Percentiles rank a stretch among this genome's conserved stretches.
phyloP scores from a whole-genome alignment of 2,888 invertebrate genomes.

The Mylabris sibirica region DNA sequence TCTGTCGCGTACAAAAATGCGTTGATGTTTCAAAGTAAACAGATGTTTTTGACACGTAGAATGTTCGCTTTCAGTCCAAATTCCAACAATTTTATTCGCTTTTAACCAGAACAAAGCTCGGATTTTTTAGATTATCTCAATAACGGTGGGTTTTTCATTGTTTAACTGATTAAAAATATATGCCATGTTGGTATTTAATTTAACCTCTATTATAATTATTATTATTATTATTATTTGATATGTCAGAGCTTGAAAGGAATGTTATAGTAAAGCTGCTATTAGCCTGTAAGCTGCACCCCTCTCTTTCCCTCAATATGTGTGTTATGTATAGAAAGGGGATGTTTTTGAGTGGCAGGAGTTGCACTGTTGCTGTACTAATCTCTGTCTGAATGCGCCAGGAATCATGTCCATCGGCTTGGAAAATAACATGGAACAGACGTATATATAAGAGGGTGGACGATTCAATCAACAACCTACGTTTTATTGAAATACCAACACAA shows the following conservation, averaged over 20 bases:
- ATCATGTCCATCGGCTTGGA: constrained; percentile 68
- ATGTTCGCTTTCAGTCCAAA: constrained; percentile 43
- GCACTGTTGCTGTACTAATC: constrained; percentile 57
- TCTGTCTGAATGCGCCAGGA: constrained; percentile 58
- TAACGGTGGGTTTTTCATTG: not conserved
- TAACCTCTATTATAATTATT: not conserved
- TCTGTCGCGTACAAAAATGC: constrained; percentile 21
- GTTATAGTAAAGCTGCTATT: constrained; percentile 15
- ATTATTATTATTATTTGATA: constrained; percentile 13
- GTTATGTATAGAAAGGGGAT: constrained; percentile 24
- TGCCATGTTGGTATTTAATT: not conserved
- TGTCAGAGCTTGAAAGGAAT: constrained; percentile 10
- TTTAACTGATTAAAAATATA: not conserved
- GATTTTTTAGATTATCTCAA: not conserved
- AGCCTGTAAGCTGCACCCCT: constrained; percentile 10
- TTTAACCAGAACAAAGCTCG: not conserved
- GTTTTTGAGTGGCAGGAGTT: constrained; percentile 56
- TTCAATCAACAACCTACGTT: constrained; percentile 7
- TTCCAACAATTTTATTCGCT: constrained; percentile 33
- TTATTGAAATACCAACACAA: constrained; percentile 8
- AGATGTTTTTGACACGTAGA: constrained; percentile 45
- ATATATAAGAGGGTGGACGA: constrained; percentile 15
- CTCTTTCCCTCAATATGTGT: not conserved
- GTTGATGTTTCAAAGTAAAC: constrained; percentile 36
- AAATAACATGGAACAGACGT: constrained; percentile 64